phyloP scores from a whole-genome alignment of 2,797 vertebrate genomes.

The Clarias pachynema region DNA sequence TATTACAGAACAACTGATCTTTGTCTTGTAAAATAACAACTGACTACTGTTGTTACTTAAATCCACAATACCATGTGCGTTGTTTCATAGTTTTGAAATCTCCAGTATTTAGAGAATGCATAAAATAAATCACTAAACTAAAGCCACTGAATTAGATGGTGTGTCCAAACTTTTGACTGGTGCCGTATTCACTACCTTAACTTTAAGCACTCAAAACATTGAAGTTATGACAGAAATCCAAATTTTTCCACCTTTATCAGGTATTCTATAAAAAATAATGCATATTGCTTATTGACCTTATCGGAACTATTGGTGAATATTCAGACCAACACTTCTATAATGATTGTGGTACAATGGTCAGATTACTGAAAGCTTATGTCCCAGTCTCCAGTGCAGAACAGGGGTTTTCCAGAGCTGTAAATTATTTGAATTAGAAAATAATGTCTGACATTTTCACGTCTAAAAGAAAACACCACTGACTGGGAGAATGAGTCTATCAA shows the following conservation, averaged over 20 bases:
- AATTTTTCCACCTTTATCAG: neutral
- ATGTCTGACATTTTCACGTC: slow-evolving; percentile 38
- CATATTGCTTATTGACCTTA: neutral
- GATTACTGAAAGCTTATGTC: neutral
- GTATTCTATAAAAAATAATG: neutral
- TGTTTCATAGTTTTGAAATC: no score
- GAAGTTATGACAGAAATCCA: neutral
- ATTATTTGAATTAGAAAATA: slow-evolving; percentile 52
- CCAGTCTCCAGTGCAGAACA: neutral
- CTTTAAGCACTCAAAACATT: neutral
- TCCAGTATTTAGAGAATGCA: no score
- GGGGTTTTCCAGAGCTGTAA: slow-evolving; percentile 18
- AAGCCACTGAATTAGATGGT: no score
- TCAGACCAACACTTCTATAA: neutral
- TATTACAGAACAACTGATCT: no score
- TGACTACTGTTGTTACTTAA: no score
- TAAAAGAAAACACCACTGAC: slow-evolving; percentile 6
- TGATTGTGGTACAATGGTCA: no score
- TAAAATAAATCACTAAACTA: no score
- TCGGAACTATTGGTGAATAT: neutral
- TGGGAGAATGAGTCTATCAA: neutral
- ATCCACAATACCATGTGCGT: no score
- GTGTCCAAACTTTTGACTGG: no score
- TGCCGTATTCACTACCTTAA: neutral
- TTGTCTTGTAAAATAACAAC: no score